A percentile compares a stretch with the other conserved stretches of the same genome.
Conservation (phyloP, 2,888 invertebrate species). For the Arctia plantaginis region DNA sequence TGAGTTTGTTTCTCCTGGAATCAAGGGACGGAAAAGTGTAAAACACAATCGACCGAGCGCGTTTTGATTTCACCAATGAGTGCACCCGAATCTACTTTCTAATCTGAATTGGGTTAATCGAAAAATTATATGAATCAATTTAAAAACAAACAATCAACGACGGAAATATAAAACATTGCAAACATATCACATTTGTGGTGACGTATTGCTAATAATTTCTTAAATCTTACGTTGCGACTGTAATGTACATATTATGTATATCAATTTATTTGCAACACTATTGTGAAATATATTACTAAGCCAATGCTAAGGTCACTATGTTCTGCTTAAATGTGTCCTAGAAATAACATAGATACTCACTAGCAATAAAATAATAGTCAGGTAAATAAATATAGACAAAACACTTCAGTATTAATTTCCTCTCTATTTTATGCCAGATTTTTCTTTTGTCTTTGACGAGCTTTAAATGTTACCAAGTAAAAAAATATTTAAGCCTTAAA, state of each 20-base stretch:
- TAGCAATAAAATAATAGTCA: background rate
- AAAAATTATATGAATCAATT: no score
- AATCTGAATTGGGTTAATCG: no score
- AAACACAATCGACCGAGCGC: no score
- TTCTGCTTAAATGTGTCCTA: conserved; percentile 11
- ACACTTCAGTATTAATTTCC: background rate
- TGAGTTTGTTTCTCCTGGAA: no score
- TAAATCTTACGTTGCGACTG: background rate
- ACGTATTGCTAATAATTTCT: background rate
- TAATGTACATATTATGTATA: background rate
- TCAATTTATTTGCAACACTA: conserved; percentile 23
- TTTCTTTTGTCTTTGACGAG: background rate
- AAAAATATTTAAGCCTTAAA: no score
- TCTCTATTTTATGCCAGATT: background rate
- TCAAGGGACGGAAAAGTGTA: no score
- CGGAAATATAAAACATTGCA: background rate
- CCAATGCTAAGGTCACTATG: conserved; percentile 50
- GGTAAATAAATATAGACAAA: background rate
- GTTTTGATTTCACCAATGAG: no score
- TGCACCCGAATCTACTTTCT: no score
- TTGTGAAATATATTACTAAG: conserved; percentile 46
- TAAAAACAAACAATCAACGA: no score
- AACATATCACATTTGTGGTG: background rate
- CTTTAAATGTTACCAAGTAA: background rate
- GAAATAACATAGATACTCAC: conserved; percentile 27